Conservation (phyloP, 2,113 vertebrate species). For the Chloropsis hardwickii region DNA sequence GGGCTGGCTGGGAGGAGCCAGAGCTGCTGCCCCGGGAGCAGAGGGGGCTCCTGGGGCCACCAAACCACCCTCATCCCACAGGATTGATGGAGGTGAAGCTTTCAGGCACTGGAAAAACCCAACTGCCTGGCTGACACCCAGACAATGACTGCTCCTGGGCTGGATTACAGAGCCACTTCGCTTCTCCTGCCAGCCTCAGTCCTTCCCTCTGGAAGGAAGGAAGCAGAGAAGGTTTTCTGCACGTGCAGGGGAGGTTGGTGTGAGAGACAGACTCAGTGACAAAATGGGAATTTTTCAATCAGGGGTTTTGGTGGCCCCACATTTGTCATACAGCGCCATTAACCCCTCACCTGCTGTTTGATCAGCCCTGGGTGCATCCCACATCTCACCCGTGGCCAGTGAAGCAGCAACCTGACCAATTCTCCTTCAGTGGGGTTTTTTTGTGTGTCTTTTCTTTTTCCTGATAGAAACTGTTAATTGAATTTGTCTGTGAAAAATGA, state of each 20-base stretch:
- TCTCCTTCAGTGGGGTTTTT: not conserved
- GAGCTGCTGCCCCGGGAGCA: not conserved
- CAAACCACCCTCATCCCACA: not conserved
- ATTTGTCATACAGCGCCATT: not conserved
- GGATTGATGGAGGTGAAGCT: not conserved
- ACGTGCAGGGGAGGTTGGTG: not conserved
- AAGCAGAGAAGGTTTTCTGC: not conserved
- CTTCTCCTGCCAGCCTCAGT: not conserved
- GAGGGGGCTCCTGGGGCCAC: not conserved
- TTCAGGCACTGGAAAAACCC: not conserved
- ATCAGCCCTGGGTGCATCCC: not conserved
- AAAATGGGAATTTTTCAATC: not conserved
- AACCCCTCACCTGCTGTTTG: not conserved
- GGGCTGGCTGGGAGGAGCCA: too few relatives aligned
- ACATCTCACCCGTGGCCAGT: accelerated
- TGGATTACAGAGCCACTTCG: not conserved
- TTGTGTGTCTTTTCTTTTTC: accelerated
- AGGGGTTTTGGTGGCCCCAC: not conserved
- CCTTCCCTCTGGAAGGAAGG: not conserved
- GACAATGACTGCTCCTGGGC: not conserved
- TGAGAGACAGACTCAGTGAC: not conserved
- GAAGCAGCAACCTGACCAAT: accelerated
- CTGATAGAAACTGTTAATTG: not conserved
- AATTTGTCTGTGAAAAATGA: not conserved
- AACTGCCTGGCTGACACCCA: not conserved